These are phyloP conservation scores for Sebastes elongatus DNA, from an alignment of 2,797 vertebrate species.

Conservation along the genomic window DNA sequence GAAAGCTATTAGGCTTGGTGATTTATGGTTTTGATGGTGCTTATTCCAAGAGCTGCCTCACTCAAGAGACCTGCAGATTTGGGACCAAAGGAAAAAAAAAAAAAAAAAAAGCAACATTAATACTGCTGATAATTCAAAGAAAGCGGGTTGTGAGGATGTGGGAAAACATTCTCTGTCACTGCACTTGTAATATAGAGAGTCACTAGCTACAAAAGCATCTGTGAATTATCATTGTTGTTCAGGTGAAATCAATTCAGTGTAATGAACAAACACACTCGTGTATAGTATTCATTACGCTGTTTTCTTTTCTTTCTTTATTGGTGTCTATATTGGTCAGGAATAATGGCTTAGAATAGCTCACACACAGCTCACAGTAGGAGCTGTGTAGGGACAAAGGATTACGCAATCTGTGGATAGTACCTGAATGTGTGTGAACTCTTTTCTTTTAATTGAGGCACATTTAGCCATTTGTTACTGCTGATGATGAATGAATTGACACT, in stretches of 20 bases:
- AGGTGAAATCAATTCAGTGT: conserved; percentile 1
- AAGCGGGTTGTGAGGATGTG: conserved; percentile 4
- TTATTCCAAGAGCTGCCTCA: conserved; percentile 40
- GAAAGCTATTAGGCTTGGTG: conserved; percentile 74
- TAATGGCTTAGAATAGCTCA: not conserved
- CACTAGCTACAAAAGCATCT: not conserved
- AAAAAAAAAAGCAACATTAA: conserved; percentile 20
- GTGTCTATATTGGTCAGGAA: not conserved
- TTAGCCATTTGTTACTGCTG: not conserved
- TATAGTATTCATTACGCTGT: not conserved
- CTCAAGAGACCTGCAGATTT: conserved; percentile 66
- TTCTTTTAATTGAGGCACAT: not conserved
- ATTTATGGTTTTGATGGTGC: conserved; percentile 72
- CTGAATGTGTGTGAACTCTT: not conserved
- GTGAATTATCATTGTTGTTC: conserved; percentile 15
- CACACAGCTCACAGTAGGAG: not conserved
- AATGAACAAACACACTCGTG: not conserved
- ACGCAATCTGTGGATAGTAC: not conserved
- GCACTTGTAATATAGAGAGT: conserved; percentile 7
- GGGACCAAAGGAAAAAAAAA: conserved; percentile 16
- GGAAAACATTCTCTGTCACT: conserved; percentile 7
- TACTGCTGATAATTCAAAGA: conserved; percentile 52
- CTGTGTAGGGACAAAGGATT: not conserved
- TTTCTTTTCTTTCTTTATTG: not conserved
- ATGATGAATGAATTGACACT: not conserved